phyloP scores from a whole-genome alignment of 2,888 invertebrate species.

The Neria commutata region DNA sequence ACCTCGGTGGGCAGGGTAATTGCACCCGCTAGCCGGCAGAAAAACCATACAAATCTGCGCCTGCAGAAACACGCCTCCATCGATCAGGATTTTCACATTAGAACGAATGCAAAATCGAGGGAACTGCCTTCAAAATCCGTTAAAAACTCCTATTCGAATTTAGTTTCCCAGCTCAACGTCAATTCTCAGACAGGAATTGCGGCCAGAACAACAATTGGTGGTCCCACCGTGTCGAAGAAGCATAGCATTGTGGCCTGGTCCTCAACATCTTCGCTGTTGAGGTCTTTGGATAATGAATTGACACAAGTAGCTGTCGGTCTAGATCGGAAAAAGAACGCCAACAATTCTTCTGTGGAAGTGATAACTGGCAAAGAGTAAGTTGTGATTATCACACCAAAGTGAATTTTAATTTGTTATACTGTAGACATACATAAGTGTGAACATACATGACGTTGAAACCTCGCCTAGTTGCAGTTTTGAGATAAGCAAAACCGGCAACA shows the following conservation, averaged over 20 bases:
- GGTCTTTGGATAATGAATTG: constrained; percentile 31
- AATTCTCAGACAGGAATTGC: no score
- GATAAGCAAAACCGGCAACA: no score
- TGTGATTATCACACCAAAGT: no score
- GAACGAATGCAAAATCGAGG: neutral
- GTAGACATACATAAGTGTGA: no score
- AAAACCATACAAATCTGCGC: neutral
- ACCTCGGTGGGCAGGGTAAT: constrained; percentile 1
- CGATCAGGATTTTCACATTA: constrained; percentile 30
- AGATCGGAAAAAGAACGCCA: neutral
- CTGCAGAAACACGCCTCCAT: constrained; percentile 1
- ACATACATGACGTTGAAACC: no score
- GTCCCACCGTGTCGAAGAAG: constrained; percentile 23
- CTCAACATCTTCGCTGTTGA: constrained; percentile 45
- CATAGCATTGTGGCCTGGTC: constrained; percentile 43
- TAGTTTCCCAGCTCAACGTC: constrained; percentile 2
- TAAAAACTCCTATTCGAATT: neutral
- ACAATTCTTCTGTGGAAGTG: neutral
- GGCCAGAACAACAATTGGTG: no score
- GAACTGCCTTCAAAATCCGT: neutral
- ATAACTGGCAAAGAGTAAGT: neutral
- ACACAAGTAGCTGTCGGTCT: constrained; percentile 21
- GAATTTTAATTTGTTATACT: no score
- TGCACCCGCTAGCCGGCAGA: neutral
- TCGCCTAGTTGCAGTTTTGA: no score